Conservation (phyloP, 2,888 invertebrate species). For the Lochmaea crataegi region DNA sequence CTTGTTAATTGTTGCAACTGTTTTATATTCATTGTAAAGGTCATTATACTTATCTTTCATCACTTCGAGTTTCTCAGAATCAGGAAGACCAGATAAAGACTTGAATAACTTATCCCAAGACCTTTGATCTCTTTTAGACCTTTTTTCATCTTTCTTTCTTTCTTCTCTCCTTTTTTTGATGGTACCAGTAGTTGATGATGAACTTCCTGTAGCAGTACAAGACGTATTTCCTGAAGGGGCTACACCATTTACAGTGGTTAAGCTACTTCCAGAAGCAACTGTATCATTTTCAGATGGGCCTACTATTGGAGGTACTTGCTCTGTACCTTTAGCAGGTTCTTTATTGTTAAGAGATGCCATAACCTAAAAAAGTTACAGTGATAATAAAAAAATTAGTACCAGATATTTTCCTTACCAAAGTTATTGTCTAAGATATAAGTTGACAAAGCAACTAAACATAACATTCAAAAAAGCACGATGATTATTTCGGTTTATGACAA, state of each 20-base stretch:
- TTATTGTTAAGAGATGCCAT: constrained; percentile 5
- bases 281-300: neutral
- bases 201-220: neutral
- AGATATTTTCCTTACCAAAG: neutral
- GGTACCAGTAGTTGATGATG: constrained; percentile 21
- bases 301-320: neutral
- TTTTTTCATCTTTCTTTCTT: constrained; percentile 48
- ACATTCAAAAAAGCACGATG: neutral
- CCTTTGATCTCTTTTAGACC: constrained; percentile 65
- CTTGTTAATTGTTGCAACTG: constrained; percentile 65
- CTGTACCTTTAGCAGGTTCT: neutral
- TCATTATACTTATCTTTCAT: constrained; percentile 83
- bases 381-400: neutral
- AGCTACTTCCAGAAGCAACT: constrained; percentile 5
- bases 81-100: constrained; percentile 68
- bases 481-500: neutral
- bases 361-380: constrained; percentile 6
- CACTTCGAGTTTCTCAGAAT: constrained; percentile 77
- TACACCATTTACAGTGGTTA: neutral
- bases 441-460: neutral
- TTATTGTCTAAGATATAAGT: neutral
- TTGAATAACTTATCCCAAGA: constrained; percentile 76
- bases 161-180: constrained; percentile 47
- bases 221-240: neutral
- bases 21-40: constrained; percentile 76